These are phyloP conservation scores for Dryas iulia DNA, from an alignment of 1,140 invertebrate genomes.

Conservation along the genomic window DNA sequence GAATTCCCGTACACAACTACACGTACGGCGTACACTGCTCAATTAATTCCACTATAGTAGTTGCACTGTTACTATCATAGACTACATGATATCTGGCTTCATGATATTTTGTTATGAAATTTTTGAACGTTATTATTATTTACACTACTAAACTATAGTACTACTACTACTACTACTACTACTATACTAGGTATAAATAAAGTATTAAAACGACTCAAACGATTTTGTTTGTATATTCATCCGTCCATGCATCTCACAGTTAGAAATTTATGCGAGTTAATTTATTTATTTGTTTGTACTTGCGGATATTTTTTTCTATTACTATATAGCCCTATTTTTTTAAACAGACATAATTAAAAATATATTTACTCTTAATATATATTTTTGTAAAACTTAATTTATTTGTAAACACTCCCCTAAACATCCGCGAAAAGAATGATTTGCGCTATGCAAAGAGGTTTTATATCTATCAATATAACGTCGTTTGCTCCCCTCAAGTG, in stretches of 20 bases:
- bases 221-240: not conserved
- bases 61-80: not conserved
- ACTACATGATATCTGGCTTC: not conserved
- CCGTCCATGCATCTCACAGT: not conserved
- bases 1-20: not conserved
- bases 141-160: too few species aligned
- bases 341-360: not conserved
- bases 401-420: not conserved
- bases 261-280: not conserved
- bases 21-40: not conserved
- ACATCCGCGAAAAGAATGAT: not conserved
- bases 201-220: not conserved
- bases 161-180: too few species aligned
- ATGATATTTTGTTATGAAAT: not conserved
- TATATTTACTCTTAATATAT: not conserved
- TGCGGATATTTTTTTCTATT: not conserved
- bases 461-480: slow-evolving; percentile 25
- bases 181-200: not conserved
- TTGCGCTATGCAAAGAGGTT: slow-evolving; percentile 5
- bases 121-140: not conserved
- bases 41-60: not conserved
- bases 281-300: not conserved
- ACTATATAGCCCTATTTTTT: too few species aligned
- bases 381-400: not conserved
- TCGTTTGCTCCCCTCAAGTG: slow-evolving; percentile 34